These are phyloP conservation scores for Odontocerum albicorne DNA, from an alignment of 2,888 invertebrate species.

Conservation along the genomic window DNA sequence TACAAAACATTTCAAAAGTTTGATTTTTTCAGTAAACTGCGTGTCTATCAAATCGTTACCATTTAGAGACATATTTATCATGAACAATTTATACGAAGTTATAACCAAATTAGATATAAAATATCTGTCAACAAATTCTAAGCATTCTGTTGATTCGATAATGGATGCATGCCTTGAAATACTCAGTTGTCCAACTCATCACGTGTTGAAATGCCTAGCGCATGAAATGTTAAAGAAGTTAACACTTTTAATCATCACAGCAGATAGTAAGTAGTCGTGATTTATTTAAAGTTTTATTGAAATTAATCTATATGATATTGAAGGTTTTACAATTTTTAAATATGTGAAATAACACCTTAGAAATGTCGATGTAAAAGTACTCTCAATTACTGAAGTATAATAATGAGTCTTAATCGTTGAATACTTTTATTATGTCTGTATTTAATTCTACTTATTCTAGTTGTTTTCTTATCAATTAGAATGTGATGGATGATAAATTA, in stretches of 20 bases:
- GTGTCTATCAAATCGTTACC: slow-evolving; percentile 17
- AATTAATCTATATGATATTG: too few relatives aligned
- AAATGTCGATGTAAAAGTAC: too few relatives aligned
- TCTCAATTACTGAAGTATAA: too few relatives aligned
- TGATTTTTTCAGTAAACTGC: slow-evolving; percentile 28
- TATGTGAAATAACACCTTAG: too few relatives aligned
- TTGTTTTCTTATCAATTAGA: too few relatives aligned
- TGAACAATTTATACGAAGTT: slow-evolving; percentile 42
- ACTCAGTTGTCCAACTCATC: slow-evolving; percentile 33
- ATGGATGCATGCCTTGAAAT: slow-evolving; percentile 30
- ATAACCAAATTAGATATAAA: slow-evolving; percentile 38
- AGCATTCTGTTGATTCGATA: slow-evolving; percentile 13
- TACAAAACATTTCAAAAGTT: too few relatives aligned
- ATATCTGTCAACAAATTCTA: slow-evolving; percentile 17
- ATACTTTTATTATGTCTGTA: too few relatives aligned
- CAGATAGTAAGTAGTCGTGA: slow-evolving; percentile 45
- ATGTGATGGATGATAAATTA: too few relatives aligned
- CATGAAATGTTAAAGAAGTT: slow-evolving; percentile 50
- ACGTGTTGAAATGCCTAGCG: slow-evolving; percentile 44
- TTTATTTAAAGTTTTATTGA: neutral
- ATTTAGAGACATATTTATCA: slow-evolving; percentile 39
- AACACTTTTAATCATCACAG: slow-evolving; percentile 48
- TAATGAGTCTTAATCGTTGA: too few relatives aligned
- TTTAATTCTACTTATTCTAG: too few relatives aligned
- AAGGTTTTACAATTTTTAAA: too few relatives aligned